Conservation (phyloP, 2,797 vertebrate species). For the Scolopax bukidnonensis region DNA sequence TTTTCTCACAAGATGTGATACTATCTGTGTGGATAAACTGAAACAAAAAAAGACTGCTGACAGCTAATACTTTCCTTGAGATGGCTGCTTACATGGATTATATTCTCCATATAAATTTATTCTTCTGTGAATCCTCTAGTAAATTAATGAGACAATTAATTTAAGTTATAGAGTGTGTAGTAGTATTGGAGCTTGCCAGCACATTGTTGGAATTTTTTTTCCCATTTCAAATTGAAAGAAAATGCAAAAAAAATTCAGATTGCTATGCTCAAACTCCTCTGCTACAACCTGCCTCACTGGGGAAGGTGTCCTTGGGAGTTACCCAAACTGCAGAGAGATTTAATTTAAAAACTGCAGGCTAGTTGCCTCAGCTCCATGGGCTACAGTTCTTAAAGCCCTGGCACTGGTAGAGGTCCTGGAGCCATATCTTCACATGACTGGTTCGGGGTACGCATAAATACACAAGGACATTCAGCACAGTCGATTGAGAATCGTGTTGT, state of each 20-base stretch:
- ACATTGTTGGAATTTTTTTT: neutral
- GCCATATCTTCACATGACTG: accelerated
- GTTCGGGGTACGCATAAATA: neutral
- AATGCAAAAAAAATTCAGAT: neutral
- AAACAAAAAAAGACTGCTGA: neutral
- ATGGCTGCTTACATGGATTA: neutral
- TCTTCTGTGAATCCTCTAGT: neutral
- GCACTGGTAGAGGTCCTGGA: neutral
- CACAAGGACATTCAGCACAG: accelerated
- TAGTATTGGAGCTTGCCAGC: neutral
- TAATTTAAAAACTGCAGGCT: neutral
- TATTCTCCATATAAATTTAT: neutral
- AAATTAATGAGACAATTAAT: neutral
- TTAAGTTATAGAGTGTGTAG: neutral
- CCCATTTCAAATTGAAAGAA: neutral
- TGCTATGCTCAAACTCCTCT: neutral
- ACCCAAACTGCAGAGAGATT: neutral
- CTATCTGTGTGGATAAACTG: neutral
- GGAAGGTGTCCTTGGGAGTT: neutral
- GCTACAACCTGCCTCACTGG: neutral
- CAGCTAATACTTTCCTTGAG: neutral
- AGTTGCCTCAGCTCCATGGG: neutral
- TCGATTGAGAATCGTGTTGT: neutral
- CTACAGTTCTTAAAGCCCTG: neutral
- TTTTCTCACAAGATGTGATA: neutral